Percentiles rank a stretch among this genome's conserved stretches.
Conservation (phyloP, 2,113 vertebrate genomes). For the Malaclemys terrapin region DNA sequence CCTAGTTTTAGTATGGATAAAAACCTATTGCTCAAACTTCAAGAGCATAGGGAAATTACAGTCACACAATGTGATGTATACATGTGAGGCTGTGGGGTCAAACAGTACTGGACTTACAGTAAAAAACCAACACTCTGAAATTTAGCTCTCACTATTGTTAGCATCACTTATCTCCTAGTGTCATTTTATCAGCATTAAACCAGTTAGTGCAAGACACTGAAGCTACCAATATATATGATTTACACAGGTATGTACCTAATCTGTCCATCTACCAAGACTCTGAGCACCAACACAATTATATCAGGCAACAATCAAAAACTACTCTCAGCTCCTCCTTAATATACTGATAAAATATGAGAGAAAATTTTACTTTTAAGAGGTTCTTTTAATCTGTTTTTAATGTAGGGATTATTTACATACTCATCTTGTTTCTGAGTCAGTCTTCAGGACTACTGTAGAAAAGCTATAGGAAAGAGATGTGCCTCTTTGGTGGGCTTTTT, state of each 20-base stretch:
- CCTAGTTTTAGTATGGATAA: not conserved
- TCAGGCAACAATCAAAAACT: not conserved
- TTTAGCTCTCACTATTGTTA: not conserved
- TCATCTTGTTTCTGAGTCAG: not conserved
- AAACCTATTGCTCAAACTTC: not conserved
- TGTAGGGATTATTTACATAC: not conserved
- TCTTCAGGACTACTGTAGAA: not conserved
- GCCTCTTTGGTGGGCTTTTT: not conserved
- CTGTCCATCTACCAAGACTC: not conserved
- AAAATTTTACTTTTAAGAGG: not conserved
- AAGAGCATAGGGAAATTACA: not conserved
- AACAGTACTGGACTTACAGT: not conserved
- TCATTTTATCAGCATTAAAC: not conserved
- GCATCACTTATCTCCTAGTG: not conserved
- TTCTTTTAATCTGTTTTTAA: not conserved
- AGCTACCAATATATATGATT: not conserved
- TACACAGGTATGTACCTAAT: not conserved
- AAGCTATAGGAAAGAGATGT: not conserved
- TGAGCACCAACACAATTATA: not conserved
- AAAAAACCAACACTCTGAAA: not conserved
- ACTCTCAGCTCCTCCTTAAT: not conserved
- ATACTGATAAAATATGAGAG: not conserved
- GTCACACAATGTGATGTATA: accelerated
- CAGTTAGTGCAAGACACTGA: not conserved
- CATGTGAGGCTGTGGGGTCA: not conserved